Conservation (phyloP, 1,140 invertebrate species). For the Diorhabda elongata region DNA sequence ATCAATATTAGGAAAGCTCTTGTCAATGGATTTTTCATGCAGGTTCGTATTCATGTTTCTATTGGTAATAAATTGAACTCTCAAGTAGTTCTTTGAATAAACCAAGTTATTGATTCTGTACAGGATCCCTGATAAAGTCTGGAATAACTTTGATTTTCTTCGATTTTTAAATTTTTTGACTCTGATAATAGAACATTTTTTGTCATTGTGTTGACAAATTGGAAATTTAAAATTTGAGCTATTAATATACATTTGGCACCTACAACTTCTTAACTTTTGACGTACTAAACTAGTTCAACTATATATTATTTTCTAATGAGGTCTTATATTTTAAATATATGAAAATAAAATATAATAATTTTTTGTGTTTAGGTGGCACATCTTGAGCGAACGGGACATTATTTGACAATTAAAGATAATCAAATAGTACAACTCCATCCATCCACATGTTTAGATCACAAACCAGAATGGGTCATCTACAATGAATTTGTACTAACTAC, state of each 20-base stretch:
- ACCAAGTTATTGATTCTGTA: too few relatives aligned
- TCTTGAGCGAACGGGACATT: constrained; percentile 92
- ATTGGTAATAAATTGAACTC: too few relatives aligned
- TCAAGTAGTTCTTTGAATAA: too few relatives aligned
- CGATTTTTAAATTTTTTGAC: too few relatives aligned
- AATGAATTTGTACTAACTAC: constrained; percentile 99
- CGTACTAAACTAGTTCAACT: background rate
- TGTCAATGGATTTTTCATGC: constrained; percentile 99
- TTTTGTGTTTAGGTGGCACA: constrained; percentile 73
- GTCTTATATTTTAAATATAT: background rate
- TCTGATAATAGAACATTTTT: too few relatives aligned
- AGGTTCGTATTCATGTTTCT: constrained; percentile 59
- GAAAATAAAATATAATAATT: background rate
- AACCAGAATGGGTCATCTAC: constrained; percentile 99
- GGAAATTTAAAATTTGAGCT: constrained; percentile 3
- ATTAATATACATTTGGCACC: background rate
- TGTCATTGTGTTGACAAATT: background rate
- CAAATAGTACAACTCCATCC: constrained; percentile 98
- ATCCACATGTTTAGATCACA: constrained; percentile 97
- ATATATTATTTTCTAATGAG: too few relatives aligned
- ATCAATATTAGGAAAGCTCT: constrained; percentile 97
- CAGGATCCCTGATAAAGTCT: too few relatives aligned
- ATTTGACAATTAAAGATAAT: constrained; percentile 98
- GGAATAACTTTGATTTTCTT: too few relatives aligned
- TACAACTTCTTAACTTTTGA: constrained; percentile 11